Conservation (phyloP, 2,797 vertebrate genomes). For the Pseudocheirus occidentalis region DNA sequence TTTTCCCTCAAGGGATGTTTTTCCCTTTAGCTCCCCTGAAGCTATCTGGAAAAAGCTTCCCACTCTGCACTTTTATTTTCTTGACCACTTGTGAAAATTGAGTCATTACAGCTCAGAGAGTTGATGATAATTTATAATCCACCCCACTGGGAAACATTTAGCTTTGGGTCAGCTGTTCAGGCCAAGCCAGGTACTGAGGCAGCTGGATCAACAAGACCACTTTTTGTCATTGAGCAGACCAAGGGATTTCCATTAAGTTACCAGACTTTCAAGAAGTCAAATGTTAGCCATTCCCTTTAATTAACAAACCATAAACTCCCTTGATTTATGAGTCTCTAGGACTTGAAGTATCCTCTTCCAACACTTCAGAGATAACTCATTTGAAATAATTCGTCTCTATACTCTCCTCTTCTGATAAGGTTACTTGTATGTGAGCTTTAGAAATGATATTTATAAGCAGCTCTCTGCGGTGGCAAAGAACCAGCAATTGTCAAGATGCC, state of each 20-base stretch:
- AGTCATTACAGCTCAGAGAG: slow-evolving; percentile 22
- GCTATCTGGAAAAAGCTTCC: not conserved
- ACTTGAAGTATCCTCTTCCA: not conserved
- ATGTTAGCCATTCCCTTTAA: slow-evolving; percentile 23
- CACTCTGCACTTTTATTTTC: not conserved
- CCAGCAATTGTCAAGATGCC: not conserved
- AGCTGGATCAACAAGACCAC: not conserved
- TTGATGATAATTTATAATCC: not conserved
- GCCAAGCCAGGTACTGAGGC: not conserved
- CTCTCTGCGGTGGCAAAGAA: not conserved
- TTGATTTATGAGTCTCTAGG: not conserved
- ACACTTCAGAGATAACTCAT: not conserved
- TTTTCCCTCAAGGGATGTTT: not conserved
- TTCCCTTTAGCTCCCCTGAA: not conserved
- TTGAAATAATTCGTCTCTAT: not conserved
- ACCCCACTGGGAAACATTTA: not conserved
- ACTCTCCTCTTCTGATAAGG: fast-evolving
- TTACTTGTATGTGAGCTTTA: not conserved
- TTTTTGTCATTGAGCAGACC: not conserved
- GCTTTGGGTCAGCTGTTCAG: slow-evolving; percentile 3
- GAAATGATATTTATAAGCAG: not conserved
- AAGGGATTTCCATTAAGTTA: not conserved
- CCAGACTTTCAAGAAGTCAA: not conserved
- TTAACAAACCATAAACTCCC: not conserved
- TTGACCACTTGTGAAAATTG: slow-evolving; percentile 18